These are phyloP conservation scores for Hippocampus kuda DNA, from an alignment of 2,797 vertebrate genomes.

Conservation along the genomic window DNA sequence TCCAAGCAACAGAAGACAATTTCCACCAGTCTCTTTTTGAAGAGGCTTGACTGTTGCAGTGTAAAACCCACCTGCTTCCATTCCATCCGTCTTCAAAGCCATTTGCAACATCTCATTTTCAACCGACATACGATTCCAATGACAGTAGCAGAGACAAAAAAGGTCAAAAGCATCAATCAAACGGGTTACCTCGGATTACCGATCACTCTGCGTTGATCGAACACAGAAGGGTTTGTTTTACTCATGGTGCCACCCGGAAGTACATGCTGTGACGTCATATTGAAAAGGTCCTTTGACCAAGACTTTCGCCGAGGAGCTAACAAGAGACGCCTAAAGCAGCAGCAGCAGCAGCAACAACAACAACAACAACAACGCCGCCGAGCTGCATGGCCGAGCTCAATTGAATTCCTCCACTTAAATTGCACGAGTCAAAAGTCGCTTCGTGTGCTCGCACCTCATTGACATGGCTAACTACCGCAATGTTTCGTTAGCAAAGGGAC, in stretches of 20 bases:
- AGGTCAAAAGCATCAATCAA: too few species aligned
- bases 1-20: too few species aligned
- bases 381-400: neutral
- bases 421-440: conserved; percentile 2
- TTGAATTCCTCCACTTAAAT: neutral
- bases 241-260: neutral
- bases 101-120: too few species aligned
- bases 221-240: neutral
- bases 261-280: neutral
- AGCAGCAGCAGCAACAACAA: neutral
- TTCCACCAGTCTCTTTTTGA: too few species aligned
- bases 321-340: neutral
- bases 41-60: too few species aligned
- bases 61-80: too few species aligned
- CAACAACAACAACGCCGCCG: neutral
- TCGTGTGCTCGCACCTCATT: conserved; percentile 27
- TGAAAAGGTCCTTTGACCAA: neutral
- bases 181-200: neutral
- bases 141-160: too few species aligned
- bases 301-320: neutral
- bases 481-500: conserved; percentile 15
- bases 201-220: neutral
- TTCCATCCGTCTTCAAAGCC: too few species aligned
- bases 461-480: conserved; percentile 42
- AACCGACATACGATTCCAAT: too few species aligned